phyloP scores from a whole-genome alignment of 2,113 vertebrate species.

The Melospiza georgiana region DNA sequence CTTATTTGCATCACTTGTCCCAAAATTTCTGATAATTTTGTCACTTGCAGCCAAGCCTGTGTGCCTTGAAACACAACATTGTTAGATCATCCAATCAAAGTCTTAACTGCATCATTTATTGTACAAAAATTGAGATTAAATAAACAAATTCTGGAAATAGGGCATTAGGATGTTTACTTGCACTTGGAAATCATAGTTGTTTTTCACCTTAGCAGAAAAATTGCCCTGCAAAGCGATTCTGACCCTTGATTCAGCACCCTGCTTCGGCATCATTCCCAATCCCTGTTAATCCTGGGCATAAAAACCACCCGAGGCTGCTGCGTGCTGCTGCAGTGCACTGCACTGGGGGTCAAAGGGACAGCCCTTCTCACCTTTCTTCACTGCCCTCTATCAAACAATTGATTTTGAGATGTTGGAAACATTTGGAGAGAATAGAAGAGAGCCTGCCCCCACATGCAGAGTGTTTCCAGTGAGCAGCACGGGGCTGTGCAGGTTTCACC shows the following conservation, averaged over 20 bases:
- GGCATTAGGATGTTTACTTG: neutral
- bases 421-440: neutral
- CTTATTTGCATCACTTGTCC: neutral
- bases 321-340: neutral
- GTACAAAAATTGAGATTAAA: neutral
- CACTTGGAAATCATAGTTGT: neutral
- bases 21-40: neutral
- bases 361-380: neutral
- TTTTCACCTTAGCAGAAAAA: constrained; percentile 3
- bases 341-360: neutral
- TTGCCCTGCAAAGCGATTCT: neutral
- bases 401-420: neutral
- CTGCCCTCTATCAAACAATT: neutral
- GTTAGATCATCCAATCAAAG: neutral
- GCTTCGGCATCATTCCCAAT: constrained; percentile 30
- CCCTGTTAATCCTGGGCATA: constrained; percentile 34
- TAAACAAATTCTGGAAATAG: neutral
- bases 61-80: neutral
- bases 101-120: neutral
- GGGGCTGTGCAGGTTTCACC: neutral
- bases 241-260: constrained; percentile 31
- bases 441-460: fast-evolving
- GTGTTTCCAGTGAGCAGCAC: fast-evolving
- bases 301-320: neutral
- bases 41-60: neutral